Percentiles rank a stretch among this genome's conserved stretches.
These are phyloP conservation scores for Patella ulyssiponensis DNA, from an alignment of 2,888 invertebrate genomes.

Conservation along the genomic window DNA sequence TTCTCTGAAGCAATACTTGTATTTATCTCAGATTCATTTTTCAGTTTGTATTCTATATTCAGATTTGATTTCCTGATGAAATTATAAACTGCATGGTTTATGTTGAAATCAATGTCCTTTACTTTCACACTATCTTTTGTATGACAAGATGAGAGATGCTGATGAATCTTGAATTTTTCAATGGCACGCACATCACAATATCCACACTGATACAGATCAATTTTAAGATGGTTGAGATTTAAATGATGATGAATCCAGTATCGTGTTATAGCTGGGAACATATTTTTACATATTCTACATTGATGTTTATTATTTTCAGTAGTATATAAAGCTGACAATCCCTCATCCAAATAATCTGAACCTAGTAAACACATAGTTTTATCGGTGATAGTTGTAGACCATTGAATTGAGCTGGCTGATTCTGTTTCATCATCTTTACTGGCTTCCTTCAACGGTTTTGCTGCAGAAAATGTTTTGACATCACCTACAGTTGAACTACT, in stretches of 20 bases:
- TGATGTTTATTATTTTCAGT: background rate
- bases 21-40: background rate
- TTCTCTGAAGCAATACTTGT: background rate
- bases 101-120: background rate
- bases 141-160: background rate
- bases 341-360: background rate
- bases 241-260: slow-evolving; percentile 10
- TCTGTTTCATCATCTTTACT: no score
- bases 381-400: background rate
- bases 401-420: background rate
- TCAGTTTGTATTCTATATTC: background rate
- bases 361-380: background rate
- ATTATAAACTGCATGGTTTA: background rate
- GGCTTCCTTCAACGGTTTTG: no score
- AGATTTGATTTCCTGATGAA: background rate
- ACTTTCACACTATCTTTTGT: background rate
- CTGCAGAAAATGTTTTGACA: no score
- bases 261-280: background rate
- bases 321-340: background rate
- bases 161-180: slow-evolving; percentile 7
- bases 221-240: background rate
- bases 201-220: background rate
- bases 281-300: background rate
- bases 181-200: background rate
- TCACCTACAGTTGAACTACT: no score